A percentile compares a stretch with the other conserved stretches of the same genome.
Conservation (phyloP, 37 sponge, comb jelly and placozoan genomes). For the Beroe forskalii region DNA sequence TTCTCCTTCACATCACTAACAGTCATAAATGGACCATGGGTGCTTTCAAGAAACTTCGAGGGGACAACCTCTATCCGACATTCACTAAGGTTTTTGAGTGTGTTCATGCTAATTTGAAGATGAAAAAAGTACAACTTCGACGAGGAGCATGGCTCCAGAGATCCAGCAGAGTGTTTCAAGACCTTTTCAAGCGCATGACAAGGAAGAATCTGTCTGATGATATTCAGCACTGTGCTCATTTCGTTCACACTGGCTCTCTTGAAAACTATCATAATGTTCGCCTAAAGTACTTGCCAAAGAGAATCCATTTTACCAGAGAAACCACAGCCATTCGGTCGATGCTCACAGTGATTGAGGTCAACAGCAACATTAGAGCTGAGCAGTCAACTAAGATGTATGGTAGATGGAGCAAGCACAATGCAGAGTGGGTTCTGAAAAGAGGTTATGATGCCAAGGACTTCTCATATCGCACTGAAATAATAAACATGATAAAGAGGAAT, state of each 20-base stretch:
- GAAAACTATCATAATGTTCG: background rate
- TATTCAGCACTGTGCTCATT: background rate
- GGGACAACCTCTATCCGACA: background rate
- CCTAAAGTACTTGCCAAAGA: background rate
- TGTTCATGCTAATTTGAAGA: background rate
- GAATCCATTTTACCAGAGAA: background rate
- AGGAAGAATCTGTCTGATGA: background rate
- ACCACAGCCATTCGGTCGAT: background rate
- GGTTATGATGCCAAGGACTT: background rate
- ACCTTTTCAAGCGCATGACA: background rate
- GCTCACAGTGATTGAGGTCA: background rate
- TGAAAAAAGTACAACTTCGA: background rate
- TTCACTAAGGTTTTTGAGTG: background rate
- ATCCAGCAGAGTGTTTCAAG: background rate
- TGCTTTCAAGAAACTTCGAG: background rate
- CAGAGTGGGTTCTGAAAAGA: background rate
- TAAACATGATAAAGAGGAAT: background rate
- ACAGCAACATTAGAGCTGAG: background rate
- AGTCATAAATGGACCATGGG: background rate
- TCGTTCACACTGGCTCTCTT: background rate
- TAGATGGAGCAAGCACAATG: background rate
- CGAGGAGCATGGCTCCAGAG: background rate
- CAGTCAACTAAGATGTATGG: background rate
- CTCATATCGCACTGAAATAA: background rate
- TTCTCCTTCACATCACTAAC: background rate